Conservation (phyloP, 2,113 vertebrate genomes). For the Theristicus caerulescens region DNA sequence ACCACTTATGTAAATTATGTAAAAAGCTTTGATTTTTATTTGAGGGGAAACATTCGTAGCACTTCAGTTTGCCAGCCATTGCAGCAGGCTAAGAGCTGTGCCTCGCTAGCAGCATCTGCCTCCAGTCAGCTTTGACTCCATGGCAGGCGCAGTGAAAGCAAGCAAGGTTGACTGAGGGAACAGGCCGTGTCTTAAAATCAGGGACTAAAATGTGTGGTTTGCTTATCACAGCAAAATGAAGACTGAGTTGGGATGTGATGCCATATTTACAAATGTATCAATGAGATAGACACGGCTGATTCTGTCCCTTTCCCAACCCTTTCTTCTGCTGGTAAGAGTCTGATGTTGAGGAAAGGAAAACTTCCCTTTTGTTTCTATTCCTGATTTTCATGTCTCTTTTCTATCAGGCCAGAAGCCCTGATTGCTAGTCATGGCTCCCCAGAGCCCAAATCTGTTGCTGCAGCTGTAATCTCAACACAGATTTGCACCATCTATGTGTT, state of each 20-base stretch:
- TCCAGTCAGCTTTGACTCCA: background rate
- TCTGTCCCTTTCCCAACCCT: background rate
- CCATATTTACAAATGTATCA: fast-evolving
- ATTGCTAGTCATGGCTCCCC: background rate
- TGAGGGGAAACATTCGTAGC: background rate
- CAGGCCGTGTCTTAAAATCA: background rate
- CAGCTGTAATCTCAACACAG: background rate
- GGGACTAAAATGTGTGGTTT: background rate
- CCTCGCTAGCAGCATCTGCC: background rate
- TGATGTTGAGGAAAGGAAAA: background rate
- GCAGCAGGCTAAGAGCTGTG: background rate
- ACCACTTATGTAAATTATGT: background rate
- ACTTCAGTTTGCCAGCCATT: background rate
- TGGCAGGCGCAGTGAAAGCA: background rate
- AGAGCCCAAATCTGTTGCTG: background rate
- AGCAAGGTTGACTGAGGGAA: no score
- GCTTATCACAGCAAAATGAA: background rate
- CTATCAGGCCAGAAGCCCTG: background rate
- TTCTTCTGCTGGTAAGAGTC: background rate
- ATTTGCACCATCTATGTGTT: background rate
- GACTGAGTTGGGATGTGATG: background rate
- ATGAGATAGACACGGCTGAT: no score
- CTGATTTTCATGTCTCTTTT: background rate
- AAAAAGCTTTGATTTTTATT: background rate
- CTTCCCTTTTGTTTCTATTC: background rate